A percentile compares a stretch with the other conserved stretches of the same genome.
Conservation (phyloP, 2,113 vertebrate genomes). For the Anthoscopus minutus region DNA sequence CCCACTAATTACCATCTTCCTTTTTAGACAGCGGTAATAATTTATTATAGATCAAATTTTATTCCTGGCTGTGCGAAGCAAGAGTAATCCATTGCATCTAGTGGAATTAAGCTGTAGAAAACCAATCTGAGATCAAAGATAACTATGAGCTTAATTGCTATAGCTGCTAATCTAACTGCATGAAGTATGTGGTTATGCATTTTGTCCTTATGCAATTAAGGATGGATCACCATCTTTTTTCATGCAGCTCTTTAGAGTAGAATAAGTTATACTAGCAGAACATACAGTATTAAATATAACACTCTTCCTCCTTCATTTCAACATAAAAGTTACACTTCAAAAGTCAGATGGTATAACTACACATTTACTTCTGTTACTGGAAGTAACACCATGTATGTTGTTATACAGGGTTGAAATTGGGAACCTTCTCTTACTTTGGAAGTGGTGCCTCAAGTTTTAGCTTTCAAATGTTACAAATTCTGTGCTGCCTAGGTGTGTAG, state of each 20-base stretch:
- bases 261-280: neutral
- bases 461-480: too few species aligned
- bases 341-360: neutral
- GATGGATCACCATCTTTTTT: neutral
- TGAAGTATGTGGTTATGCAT: neutral
- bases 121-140: neutral
- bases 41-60: neutral
- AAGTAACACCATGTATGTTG: neutral
- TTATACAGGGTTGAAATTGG: constrained; percentile 42
- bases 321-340: neutral
- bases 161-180: neutral
- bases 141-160: neutral
- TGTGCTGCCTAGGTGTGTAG: too few species aligned
- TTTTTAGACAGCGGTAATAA: neutral
- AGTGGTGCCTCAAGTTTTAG: too few species aligned
- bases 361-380: neutral
- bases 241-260: neutral
- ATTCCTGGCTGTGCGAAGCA: neutral
- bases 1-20: neutral
- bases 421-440: constrained; percentile 38
- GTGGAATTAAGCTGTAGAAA: neutral
- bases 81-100: neutral
- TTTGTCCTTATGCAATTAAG: neutral
- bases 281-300: neutral
- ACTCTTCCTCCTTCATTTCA: neutral